Conservation (phyloP, 2,888 invertebrate genomes). For the Mactromeris polynyma region DNA sequence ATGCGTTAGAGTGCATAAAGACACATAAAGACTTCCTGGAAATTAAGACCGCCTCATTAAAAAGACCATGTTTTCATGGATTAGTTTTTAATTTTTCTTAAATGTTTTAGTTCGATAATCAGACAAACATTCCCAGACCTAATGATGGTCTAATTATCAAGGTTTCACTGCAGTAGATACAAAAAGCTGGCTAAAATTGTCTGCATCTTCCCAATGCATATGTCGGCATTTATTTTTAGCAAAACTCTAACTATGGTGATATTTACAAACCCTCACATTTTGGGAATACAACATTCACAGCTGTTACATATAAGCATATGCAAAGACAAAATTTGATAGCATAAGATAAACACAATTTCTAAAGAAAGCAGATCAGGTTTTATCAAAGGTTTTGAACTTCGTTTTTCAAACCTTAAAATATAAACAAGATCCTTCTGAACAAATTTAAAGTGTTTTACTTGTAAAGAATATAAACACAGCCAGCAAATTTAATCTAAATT, state of each 20-base stretch:
- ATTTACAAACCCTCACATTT: background rate
- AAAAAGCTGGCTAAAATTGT: too few species aligned
- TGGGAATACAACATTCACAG: background rate
- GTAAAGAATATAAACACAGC: conserved; percentile 57
- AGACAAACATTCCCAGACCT: too few species aligned
- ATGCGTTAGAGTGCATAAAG: too few species aligned
- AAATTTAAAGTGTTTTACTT: conserved; percentile 56
- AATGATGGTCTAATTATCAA: too few species aligned
- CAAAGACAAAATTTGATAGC: conserved; percentile 37
- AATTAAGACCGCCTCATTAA: too few species aligned
- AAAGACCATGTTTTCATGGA: too few species aligned
- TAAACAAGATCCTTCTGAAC: conserved; percentile 49
- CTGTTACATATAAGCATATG: conserved; percentile 13
- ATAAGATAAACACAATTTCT: conserved; percentile 40
- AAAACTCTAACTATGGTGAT: background rate
- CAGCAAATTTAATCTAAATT: conserved; percentile 26
- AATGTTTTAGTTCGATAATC: too few species aligned
- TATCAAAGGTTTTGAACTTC: conserved; percentile 45
- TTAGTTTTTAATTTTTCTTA: too few species aligned
- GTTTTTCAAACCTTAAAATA: conserved; percentile 51
- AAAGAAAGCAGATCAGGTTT: conserved; percentile 24
- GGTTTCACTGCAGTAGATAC: too few species aligned
- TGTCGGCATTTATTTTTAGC: background rate
- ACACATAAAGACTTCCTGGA: too few species aligned
- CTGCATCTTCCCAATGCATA: too few species aligned